Evolutionary conservation across 2,888 invertebrate genomes (phyloP).

Genomic region (Drosophila rellima): DNA sequence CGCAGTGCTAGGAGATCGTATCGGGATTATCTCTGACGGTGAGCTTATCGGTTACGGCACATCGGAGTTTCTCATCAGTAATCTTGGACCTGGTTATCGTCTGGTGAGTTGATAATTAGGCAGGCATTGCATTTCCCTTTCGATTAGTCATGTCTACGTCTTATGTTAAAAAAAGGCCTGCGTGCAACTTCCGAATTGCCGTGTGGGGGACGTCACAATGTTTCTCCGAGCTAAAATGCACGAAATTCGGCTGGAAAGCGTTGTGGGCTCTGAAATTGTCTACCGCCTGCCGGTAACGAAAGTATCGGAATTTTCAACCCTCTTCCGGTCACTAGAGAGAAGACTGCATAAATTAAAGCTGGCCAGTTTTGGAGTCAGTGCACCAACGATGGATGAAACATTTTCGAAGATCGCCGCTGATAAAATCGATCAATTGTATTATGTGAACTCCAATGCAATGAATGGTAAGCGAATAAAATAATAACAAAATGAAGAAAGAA

Average conservation of each 20-base stretch:
- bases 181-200: conserved; percentile 86
- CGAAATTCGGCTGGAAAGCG: conserved; percentile 88
- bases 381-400: conserved; percentile 94
- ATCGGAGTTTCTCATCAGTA: conserved; percentile 91
- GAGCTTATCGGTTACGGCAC: conserved; percentile 91
- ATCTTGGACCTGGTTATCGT: conserved; percentile 93
- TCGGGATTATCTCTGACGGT: conserved; percentile 93
- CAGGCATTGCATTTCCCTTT: background rate
- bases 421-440: background rate
- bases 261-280: conserved; percentile 90
- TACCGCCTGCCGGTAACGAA: conserved; percentile 89
- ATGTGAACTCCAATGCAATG: background rate
- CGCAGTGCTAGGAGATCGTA: conserved; percentile 92
- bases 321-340: conserved; percentile 89
- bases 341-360: conserved; percentile 87
- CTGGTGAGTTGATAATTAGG: conserved; percentile 85
- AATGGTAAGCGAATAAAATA: conserved; percentile 7
- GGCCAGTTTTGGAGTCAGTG: conserved; percentile 91
- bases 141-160: background rate
- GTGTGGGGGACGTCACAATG: conserved; percentile 86
- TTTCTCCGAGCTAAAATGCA: conserved; percentile 88
- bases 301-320: conserved; percentile 87
- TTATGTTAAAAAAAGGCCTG: conserved; percentile 48
- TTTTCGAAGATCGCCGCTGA: conserved; percentile 89
- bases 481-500: too few relatives aligned